Percentiles rank a stretch among this genome's conserved stretches.
These are phyloP conservation scores for Urechis unicinctus DNA, from an alignment of 2,888 invertebrate genomes.

Conservation along the genomic window DNA sequence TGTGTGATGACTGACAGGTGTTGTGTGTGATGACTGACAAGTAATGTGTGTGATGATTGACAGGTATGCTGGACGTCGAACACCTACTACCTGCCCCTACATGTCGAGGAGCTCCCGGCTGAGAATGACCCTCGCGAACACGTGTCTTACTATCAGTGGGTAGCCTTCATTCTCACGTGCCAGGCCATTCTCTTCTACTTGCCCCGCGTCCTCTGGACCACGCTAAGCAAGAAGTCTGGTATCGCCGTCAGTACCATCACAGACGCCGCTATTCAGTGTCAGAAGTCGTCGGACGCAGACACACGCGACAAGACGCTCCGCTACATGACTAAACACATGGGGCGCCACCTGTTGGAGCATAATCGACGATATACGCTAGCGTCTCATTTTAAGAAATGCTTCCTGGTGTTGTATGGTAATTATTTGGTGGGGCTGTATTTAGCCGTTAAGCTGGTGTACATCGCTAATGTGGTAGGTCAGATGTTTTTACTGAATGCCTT, in stretches of 20 bases:
- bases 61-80: slow-evolving; percentile 54
- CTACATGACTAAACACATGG: slow-evolving; percentile 41
- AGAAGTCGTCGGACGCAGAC: neutral
- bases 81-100: slow-evolving; percentile 52
- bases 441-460: slow-evolving; percentile 18
- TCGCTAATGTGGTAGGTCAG: no score
- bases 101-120: slow-evolving; percentile 14
- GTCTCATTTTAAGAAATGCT: slow-evolving; percentile 20
- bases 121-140: slow-evolving; percentile 37
- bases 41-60: no score
- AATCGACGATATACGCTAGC: slow-evolving; percentile 26
- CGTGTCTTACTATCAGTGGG: slow-evolving; percentile 52
- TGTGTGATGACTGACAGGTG: no score
- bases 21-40: no score
- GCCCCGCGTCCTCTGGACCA: slow-evolving; percentile 52
- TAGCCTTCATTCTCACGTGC: slow-evolving; percentile 47
- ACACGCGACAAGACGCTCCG: slow-evolving; percentile 25
- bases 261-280: slow-evolving; percentile 6
- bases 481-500: no score
- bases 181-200: slow-evolving; percentile 28
- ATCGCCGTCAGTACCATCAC: slow-evolving; percentile 4
- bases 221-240: slow-evolving; percentile 30
- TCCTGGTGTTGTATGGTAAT: slow-evolving; percentile 48
- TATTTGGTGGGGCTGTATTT: slow-evolving; percentile 53
- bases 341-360: slow-evolving; percentile 49